Evolutionary conservation across 1,140 invertebrate genomes (phyloP), one percentile per base, ranked within the genome.

Genomic region (Hyphantria cunea): DNA sequence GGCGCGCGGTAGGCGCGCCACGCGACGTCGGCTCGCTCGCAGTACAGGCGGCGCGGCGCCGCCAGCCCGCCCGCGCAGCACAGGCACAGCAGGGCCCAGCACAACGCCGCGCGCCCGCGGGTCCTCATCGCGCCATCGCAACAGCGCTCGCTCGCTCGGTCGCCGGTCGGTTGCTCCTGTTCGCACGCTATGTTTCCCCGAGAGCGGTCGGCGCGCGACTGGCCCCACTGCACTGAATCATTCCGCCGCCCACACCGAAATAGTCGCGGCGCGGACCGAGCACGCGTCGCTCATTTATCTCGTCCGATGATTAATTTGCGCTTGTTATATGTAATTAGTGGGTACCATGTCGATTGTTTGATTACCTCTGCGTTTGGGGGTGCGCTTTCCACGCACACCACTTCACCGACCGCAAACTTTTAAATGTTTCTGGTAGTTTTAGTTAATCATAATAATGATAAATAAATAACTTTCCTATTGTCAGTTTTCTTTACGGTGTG

Each of bases 1-100:
- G 86, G 86, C 53, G 86, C 86, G 53, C 83, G 82, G 80, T 87
- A 87, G 73, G 86, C 86, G 15, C 86, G 82, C 86, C 86, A 89
- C 63, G 86, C 86, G 67, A 86, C 83, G 84, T 89, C 86, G 68
- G 84, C 84, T 55, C 86, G 81, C 82, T 89, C 84, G 82, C 84
- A 89, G 83, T 86, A 89, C 67, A 74, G 76, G 75, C 86, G 83
- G 74, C 82, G 84, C 82, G 84, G 81, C 76, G 84, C 84, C 64
- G 82, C 81, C 55, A 81, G 72, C 64, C 74, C 72, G 68, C 75
- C 79, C 66, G 71, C 77, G 72, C 59, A 47, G 56, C 48, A 55
- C 58, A 86, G 72, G 73, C 76, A 81, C 70, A 84, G 76, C 76
- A 86, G 72, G 74, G 80, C 82, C 83, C 82, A 84, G 80, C 82